These are phyloP conservation scores for Pterocles gutturalis DNA, from an alignment of 2,113 vertebrate species.

Conservation along the genomic window DNA sequence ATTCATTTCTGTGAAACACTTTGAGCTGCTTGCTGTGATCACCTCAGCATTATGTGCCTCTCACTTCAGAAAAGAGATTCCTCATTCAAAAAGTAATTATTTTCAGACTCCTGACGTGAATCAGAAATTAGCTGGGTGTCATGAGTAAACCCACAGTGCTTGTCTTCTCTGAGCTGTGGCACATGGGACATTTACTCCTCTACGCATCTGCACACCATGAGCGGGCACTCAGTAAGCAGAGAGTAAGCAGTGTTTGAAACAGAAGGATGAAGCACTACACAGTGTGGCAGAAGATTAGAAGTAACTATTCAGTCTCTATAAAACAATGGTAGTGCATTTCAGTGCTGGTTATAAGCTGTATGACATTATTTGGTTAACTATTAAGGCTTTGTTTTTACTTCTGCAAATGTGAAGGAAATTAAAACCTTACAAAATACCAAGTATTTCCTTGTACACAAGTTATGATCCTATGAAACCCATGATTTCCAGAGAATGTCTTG, in stretches of 20 bases:
- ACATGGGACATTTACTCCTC: neutral
- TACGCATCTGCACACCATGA: rapidly evolving
- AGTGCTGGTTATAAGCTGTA: neutral
- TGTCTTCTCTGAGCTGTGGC: neutral
- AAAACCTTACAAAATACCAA: neutral
- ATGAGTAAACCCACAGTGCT: neutral
- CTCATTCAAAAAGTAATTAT: neutral
- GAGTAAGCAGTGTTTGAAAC: neutral
- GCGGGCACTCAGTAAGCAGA: neutral
- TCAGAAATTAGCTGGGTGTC: neutral
- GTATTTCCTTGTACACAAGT: neutral
- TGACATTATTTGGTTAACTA: neutral
- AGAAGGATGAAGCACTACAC: neutral
- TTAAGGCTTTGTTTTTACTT: neutral
- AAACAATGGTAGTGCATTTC: neutral
- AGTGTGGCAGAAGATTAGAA: neutral
- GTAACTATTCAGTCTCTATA: neutral
- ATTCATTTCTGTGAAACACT: neutral
- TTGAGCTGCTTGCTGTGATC: neutral
- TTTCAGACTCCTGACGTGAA: neutral
- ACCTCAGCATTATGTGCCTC: neutral
- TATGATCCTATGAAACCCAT: neutral
- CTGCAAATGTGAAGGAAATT: neutral
- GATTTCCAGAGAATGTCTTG: neutral
- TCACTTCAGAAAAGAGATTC: neutral